Percentiles rank a stretch among this genome's conserved stretches.
Conservation (phyloP, 2,113 vertebrate genomes). For the Monarcha castaneiventris region DNA sequence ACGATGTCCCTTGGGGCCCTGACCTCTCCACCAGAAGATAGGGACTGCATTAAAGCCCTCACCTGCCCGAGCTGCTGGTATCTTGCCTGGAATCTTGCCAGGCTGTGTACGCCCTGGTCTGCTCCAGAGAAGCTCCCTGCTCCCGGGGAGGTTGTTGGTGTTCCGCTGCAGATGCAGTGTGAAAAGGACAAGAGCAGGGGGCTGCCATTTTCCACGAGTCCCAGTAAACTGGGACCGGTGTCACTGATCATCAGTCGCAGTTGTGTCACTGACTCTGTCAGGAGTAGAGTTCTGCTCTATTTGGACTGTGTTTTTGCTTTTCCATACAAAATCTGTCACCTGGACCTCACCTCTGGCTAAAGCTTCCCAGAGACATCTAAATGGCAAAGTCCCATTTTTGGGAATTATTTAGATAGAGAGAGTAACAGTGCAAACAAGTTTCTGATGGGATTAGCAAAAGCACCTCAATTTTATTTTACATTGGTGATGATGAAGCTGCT, state of each 20-base stretch:
- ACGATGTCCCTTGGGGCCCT: fast-evolving
- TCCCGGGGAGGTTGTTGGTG: not conserved
- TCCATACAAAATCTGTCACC: not conserved
- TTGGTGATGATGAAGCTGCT: not conserved
- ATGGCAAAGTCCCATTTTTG: not conserved
- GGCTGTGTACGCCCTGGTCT: not conserved
- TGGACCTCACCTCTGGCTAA: not conserved
- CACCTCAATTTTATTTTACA: not conserved
- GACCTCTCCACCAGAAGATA: not conserved
- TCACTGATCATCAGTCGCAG: not conserved
- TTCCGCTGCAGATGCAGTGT: not conserved
- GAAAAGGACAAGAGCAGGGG: not conserved
- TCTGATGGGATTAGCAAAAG: not conserved
- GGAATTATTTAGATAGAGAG: not conserved
- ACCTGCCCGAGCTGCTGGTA: not conserved
- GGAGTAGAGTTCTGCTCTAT: not conserved
- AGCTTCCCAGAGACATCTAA: not conserved
- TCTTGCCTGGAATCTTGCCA: not conserved
- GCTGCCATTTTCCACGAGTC: fast-evolving
- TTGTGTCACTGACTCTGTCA: not conserved
- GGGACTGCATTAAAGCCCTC: not conserved
- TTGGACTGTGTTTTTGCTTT: not conserved
- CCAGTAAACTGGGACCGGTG: not conserved
- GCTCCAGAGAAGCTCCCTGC: conserved; percentile 28
- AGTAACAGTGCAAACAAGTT: not conserved